Evolutionary conservation across 2,888 invertebrate genomes (phyloP).

Genomic region (Dendrolimus pini): DNA sequence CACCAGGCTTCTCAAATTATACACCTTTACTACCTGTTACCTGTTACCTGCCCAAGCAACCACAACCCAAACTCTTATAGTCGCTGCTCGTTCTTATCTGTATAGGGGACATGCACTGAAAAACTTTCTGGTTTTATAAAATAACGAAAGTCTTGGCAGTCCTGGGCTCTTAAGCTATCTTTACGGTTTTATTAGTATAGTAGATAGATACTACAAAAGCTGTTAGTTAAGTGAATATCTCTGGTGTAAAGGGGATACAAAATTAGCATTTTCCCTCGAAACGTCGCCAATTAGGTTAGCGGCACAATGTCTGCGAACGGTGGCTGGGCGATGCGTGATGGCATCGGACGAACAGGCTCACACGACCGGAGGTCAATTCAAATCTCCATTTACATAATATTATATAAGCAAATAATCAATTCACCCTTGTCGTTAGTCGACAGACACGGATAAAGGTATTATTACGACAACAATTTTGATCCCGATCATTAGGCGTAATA

Average conservation of each 20-base stretch:
- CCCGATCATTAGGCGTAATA: neutral
- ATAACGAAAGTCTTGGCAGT: no score
- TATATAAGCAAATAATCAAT: conserved; percentile 1
- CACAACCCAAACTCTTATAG: no score
- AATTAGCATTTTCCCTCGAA: conserved; percentile 58
- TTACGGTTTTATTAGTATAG: no score
- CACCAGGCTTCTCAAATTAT: no score
- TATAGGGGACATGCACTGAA: no score
- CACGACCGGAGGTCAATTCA: neutral
- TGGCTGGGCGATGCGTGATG: conserved; percentile 15
- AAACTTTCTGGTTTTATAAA: no score
- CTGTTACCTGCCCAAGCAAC: no score
- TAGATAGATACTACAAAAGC: neutral
- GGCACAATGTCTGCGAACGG: conserved; percentile 36
- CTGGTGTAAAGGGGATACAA: conserved; percentile 29
- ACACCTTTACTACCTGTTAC: no score
- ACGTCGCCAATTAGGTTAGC: conserved; percentile 69
- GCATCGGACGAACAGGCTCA: conserved; percentile 12
- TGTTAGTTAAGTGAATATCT: conserved; percentile 20
- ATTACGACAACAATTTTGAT: neutral
- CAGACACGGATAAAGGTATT: neutral
- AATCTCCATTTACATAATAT: conserved; percentile 26
- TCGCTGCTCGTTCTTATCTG: no score
- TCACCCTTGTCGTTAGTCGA: neutral
- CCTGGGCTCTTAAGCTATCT: no score